These are phyloP conservation scores for Heteronetta atricapilla DNA, from an alignment of 2,113 vertebrate genomes.

Conservation along the genomic window DNA sequence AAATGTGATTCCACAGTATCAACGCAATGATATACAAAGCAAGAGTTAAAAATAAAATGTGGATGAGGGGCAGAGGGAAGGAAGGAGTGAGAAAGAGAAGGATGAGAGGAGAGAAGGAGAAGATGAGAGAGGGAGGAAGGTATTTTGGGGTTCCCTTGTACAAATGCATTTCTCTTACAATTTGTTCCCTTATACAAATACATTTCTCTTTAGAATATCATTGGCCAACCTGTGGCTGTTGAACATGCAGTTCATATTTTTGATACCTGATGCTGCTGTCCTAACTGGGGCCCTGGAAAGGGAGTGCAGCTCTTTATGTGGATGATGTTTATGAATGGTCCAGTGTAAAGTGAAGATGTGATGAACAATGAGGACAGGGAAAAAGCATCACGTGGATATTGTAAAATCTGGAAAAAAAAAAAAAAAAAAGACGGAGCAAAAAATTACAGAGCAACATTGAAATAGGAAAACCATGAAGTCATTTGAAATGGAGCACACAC, in stretches of 20 bases:
- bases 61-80: background rate
- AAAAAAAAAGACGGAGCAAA: background rate
- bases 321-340: background rate
- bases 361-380: background rate
- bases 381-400: background rate
- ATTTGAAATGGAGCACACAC: background rate
- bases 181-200: background rate
- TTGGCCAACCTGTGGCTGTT: background rate
- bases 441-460: background rate
- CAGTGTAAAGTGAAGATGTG: background rate
- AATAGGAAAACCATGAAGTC: background rate
- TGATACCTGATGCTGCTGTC: background rate
- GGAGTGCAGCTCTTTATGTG: background rate
- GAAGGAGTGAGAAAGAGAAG: background rate
- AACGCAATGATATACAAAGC: background rate
- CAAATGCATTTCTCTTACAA: background rate
- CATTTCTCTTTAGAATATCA: background rate
- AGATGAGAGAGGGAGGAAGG: background rate
- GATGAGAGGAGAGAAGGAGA: background rate
- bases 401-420: background rate
- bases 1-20: background rate
- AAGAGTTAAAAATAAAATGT: background rate
- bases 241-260: background rate
- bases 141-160: background rate
- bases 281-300: background rate